These are phyloP conservation scores for Petrocephalus schoutedeni DNA, from an alignment of 2,797 vertebrate genomes.

Conservation along the genomic window DNA sequence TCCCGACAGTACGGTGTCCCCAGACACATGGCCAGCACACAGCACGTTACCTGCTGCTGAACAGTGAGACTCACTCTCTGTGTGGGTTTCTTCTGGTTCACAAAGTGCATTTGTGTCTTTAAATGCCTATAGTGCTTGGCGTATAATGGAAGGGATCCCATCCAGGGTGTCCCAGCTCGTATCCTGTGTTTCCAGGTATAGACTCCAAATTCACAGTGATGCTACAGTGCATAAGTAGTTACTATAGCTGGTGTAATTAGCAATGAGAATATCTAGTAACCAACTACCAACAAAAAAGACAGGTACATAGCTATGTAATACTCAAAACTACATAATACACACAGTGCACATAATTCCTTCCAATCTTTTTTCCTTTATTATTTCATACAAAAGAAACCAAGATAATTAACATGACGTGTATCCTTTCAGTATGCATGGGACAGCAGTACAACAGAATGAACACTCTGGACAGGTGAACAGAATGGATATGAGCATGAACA, in stretches of 20 bases:
- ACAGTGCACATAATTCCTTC: constrained; percentile 8
- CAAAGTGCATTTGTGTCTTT: background rate
- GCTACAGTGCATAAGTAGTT: background rate
- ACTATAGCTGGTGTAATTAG: background rate
- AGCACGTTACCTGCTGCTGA: background rate
- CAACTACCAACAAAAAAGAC: background rate
- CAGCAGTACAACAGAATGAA: background rate
- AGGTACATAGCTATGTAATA: background rate
- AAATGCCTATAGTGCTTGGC: background rate
- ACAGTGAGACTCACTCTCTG: background rate
- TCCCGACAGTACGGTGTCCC: background rate
- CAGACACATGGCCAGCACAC: background rate
- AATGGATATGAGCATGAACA: background rate
- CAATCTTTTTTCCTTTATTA: background rate
- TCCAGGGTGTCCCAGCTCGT: background rate
- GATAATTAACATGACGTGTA: background rate
- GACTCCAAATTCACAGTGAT: background rate
- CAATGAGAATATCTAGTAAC: background rate
- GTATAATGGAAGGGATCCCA: background rate
- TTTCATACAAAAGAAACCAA: background rate
- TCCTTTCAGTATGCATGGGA: background rate
- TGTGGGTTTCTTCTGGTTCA: background rate
- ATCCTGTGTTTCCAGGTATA: background rate
- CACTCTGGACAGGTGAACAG: background rate
- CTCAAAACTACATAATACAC: constrained; percentile 10